These are phyloP conservation scores for Eupithecia exiguata DNA, from an alignment of 2,888 invertebrate genomes.

Conservation along the genomic window DNA sequence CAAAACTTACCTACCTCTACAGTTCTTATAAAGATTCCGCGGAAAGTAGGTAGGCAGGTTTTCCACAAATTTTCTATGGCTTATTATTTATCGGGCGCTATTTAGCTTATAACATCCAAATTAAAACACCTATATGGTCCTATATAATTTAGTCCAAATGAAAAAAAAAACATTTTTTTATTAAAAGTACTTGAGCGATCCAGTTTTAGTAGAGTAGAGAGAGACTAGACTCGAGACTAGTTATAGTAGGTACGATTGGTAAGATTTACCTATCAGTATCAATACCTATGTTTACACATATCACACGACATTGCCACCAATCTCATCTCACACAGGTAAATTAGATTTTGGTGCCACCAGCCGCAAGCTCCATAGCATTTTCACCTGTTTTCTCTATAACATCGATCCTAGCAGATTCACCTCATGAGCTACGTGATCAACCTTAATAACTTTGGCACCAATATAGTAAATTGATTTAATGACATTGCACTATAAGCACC, in stretches of 20 bases:
- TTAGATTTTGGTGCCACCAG: not conserved
- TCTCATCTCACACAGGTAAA: not conserved
- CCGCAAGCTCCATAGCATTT: not conserved
- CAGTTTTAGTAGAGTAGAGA: too few species aligned
- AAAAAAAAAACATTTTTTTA: too few species aligned
- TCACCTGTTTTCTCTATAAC: constrained; percentile 11
- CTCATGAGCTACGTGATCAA: constrained; percentile 42
- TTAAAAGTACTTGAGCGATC: too few species aligned
- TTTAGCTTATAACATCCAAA: not conserved
- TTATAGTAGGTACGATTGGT: too few species aligned
- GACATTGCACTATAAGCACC: constrained; percentile 21
- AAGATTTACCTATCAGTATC: not conserved
- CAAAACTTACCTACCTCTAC: constrained; percentile 28
- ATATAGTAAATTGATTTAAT: constrained; percentile 40
- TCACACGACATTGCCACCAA: not conserved
- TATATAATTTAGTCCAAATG: not conserved
- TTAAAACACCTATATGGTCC: not conserved
- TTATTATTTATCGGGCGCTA: not conserved
- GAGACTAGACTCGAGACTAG: too few species aligned
- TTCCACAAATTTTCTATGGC: too few species aligned
- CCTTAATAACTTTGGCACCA: constrained; percentile 55
- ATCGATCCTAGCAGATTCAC: not conserved
- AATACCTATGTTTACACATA: not conserved
- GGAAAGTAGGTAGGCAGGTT: not conserved
- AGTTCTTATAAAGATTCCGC: constrained; percentile 15